A percentile compares a stretch with the other conserved stretches of the same genome.
Conservation (phyloP, 2,113 vertebrate species). For the Elaphurus davidianus region DNA sequence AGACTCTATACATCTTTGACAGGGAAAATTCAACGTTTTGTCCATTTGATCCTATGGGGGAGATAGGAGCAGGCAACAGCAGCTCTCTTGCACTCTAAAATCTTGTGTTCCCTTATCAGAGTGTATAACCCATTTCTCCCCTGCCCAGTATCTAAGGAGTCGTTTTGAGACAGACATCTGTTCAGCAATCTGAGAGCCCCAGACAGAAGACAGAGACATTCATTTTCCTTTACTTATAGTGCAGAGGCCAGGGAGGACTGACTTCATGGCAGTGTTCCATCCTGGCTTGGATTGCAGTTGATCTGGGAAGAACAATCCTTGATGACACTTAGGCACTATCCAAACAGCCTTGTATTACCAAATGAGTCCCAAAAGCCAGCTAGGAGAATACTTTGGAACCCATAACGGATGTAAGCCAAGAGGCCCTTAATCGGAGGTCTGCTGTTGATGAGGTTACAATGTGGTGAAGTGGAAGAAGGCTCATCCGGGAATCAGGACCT, state of each 20-base stretch:
- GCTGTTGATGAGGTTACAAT: constrained; percentile 41
- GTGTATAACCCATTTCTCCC: background rate
- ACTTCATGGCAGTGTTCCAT: constrained; percentile 63
- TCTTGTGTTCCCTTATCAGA: background rate
- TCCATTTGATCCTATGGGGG: background rate
- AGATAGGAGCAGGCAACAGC: background rate
- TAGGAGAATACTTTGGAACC: constrained; percentile 48
- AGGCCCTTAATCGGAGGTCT: constrained; percentile 40
- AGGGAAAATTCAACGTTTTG: constrained; percentile 1
- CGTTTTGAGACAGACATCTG: constrained; percentile 63
- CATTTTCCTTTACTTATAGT: constrained; percentile 61
- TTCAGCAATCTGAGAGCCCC: constrained; percentile 51
- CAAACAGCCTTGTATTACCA: constrained; percentile 48
- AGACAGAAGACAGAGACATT: constrained; percentile 68
- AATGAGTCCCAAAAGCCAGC: constrained; percentile 38
- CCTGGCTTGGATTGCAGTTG: constrained; percentile 39
- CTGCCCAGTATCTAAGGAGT: constrained; percentile 33
- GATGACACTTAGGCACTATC: constrained; percentile 55
- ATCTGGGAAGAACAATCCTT: constrained; percentile 57
- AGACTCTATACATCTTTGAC: background rate
- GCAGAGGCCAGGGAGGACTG: constrained; percentile 21
- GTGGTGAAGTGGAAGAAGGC: background rate
- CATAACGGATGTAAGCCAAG: constrained; percentile 41
- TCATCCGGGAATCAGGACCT: constrained; percentile 48
- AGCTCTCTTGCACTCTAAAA: background rate